These are phyloP conservation scores for Bellardia pandia DNA, from an alignment of 2,888 invertebrate species.

Conservation along the genomic window DNA sequence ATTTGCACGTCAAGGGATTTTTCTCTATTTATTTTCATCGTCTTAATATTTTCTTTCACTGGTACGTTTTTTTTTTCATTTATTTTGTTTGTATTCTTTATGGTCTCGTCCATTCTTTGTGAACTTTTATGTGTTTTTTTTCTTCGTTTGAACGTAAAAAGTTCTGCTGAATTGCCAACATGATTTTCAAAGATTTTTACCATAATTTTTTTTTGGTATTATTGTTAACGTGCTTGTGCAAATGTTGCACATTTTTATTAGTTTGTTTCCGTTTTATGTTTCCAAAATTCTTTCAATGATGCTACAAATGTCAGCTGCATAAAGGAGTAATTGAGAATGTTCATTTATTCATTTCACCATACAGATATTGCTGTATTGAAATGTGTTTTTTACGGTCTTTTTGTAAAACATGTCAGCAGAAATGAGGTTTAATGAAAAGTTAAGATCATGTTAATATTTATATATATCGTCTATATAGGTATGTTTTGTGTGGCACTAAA, in stretches of 20 bases:
- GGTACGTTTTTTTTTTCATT: not conserved
- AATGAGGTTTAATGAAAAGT: conserved; percentile 35
- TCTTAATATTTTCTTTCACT: conserved; percentile 34
- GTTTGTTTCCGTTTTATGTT: not conserved
- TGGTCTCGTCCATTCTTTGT: conserved; percentile 31
- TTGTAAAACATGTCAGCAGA: conserved; percentile 44
- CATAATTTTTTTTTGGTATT: conserved; percentile 11
- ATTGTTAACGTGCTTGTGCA: conserved; percentile 54
- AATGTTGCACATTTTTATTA: conserved; percentile 32
- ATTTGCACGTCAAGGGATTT: conserved; percentile 68
- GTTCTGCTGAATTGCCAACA: conserved; percentile 64
- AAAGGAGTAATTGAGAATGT: conserved; percentile 51
- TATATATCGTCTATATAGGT: too few relatives aligned
- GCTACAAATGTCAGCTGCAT: conserved; percentile 46
- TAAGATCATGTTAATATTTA: not conserved
- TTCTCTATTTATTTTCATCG: conserved; percentile 44
- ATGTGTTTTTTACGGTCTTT: conserved; percentile 9
- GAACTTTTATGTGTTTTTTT: conserved; percentile 34
- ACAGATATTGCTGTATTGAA: conserved; percentile 34
- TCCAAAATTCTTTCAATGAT: conserved; percentile 16
- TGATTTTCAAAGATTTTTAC: conserved; percentile 59
- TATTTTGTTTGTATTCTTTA: conserved; percentile 11
- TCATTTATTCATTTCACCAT: conserved; percentile 56
- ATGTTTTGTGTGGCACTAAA: not conserved
- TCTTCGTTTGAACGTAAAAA: conserved; percentile 41